Evolutionary conservation across 2,113 vertebrate species (phyloP).

Genomic region (Willisornis vidua): DNA sequence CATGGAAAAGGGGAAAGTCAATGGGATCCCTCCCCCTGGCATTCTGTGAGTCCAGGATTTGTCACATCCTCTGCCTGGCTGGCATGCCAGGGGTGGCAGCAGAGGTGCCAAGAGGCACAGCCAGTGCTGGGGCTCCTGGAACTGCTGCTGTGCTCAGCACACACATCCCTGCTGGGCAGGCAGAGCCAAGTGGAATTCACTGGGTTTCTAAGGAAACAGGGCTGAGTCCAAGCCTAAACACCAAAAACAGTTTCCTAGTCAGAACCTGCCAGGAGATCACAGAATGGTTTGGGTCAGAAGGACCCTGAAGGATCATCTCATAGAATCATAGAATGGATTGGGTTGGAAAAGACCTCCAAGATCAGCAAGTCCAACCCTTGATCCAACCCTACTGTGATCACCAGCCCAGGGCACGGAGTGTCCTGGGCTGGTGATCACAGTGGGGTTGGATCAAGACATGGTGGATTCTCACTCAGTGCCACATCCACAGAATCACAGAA

Average conservation of each 20-base stretch:
- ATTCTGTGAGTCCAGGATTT: background rate
- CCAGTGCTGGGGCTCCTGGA: accelerated
- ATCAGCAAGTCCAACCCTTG: too few species aligned
- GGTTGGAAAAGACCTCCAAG: too few species aligned
- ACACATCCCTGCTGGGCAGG: background rate
- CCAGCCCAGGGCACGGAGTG: too few species aligned
- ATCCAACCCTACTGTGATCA: too few species aligned
- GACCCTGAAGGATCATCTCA: background rate
- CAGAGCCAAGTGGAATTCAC: background rate
- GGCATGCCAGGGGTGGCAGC: background rate
- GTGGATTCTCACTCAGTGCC: too few species aligned
- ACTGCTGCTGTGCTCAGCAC: background rate
- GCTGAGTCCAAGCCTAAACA: background rate
- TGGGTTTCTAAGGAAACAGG: background rate
- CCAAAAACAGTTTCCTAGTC: too few species aligned
- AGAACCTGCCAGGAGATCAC: background rate
- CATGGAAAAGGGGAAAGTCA: accelerated
- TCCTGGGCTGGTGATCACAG: too few species aligned
- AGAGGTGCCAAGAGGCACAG: background rate
- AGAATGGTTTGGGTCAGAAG: background rate
- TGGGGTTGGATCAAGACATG: too few species aligned
- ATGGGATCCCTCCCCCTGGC: background rate
- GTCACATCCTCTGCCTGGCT: background rate
- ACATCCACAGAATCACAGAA: too few species aligned
- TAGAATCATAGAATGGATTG: too few species aligned